Percentiles rank a stretch among this genome's conserved stretches.
Conservation (phyloP, 2,113 vertebrate genomes). For the Onychorhynchus coronatus region DNA sequence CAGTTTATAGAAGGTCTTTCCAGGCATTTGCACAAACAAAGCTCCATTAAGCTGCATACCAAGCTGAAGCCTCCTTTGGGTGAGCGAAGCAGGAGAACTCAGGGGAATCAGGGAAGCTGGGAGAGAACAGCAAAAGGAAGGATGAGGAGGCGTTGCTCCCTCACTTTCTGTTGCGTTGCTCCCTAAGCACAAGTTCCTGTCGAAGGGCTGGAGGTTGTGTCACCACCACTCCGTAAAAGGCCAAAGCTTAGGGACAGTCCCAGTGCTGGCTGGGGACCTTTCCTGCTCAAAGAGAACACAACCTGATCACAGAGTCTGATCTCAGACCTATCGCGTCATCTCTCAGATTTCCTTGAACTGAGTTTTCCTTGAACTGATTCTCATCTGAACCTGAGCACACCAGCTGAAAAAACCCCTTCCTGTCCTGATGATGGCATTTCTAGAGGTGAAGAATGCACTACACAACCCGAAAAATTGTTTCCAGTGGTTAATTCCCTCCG, state of each 20-base stretch:
- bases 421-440: slow-evolving; percentile 2
- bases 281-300: neutral
- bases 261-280: neutral
- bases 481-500: neutral
- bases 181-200: neutral
- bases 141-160: neutral
- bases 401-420: neutral
- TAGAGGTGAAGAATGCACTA: neutral
- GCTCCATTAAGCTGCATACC: neutral
- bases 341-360: slow-evolving; percentile 18
- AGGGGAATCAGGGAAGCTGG: neutral
- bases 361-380: neutral
- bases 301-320: neutral
- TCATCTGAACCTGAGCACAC: neutral
- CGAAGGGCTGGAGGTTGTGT: neutral
- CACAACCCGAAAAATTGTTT: neutral
- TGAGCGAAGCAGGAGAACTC: neutral
- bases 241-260: neutral
- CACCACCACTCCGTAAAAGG: neutral
- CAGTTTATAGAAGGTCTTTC: neutral
- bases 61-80: neutral
- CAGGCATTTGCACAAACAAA: neutral
- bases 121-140: neutral
- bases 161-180: neutral
- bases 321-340: neutral